Evolutionary conservation across 2,113 vertebrate genomes (phyloP), one percentile per base, ranked within the genome.

Genomic region (Hyla sarda): DNA sequence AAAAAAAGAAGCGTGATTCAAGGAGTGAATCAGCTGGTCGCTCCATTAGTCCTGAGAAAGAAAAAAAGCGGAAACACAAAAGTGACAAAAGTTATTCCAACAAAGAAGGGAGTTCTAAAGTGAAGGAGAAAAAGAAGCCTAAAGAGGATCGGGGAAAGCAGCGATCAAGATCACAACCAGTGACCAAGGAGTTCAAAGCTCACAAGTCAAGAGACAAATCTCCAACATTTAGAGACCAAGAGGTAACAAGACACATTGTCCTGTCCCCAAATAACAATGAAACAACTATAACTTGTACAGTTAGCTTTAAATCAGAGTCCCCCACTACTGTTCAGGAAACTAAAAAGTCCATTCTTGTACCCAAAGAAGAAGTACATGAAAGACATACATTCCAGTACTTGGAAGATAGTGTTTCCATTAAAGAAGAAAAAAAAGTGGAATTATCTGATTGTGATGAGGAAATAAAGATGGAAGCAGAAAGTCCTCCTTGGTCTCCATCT

Each of bases 41-140:
- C 54, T 95, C 94, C 0, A 94, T 93, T 88, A 97, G 96, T 87
- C 84, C 87, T 2, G 97, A 98, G 54, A 93, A 87, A 37, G 92
- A 89, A 69, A 94, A 90, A 48, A 93, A 93, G 71, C 91, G 92
- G 65, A 95, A 89, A 37, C 90, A 92, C 47, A 90, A 90, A 75
- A 85, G 91, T 54, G 88, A 90, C 83, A 89, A 83, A 92, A 93
- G 88, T 14, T 89, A 87, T 13, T 72, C 62, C 17, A 92, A 95
- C 25, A 91, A 85, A 72, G 92, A 93, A 7, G 89, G 88, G 11
- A 81, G 87, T 9, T 65, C 81, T 78, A 90, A 90, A 10, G 89
- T 92, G 21, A 93, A 88, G 37, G 94, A 91, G 79, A 90, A 77
- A 30, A 90, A 88, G 16, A 90, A 92, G 87, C 96, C 95, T 0